phyloP scores from a whole-genome alignment of 2,888 invertebrate species.

The Apocheima hispidaria region DNA sequence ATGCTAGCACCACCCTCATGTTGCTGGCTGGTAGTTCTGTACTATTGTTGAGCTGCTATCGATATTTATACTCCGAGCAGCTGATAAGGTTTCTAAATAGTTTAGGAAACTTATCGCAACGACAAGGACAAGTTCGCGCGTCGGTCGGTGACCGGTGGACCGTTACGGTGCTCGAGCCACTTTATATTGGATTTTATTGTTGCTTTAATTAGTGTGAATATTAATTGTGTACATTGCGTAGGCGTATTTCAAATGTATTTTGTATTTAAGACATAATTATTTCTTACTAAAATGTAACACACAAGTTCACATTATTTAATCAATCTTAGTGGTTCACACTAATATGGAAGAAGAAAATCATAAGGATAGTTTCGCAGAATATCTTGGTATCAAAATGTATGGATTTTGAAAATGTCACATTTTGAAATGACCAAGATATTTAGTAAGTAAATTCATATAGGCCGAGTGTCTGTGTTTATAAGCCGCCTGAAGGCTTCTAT shows the following conservation, averaged over 20 bases:
- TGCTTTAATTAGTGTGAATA: conserved; percentile 40
- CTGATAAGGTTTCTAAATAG: conserved; percentile 70
- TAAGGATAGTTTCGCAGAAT: too few relatives aligned
- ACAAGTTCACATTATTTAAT: background rate
- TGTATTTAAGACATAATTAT: background rate
- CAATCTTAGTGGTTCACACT: too few relatives aligned
- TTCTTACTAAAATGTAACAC: background rate
- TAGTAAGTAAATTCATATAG: too few relatives aligned
- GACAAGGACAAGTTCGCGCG: conserved; percentile 67
- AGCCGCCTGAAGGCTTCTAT: too few relatives aligned
- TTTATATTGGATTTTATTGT: conserved; percentile 58
- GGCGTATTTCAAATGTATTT: background rate
- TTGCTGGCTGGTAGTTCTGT: conserved; percentile 66
- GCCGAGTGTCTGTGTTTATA: too few relatives aligned
- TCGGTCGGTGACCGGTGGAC: conserved; percentile 57
- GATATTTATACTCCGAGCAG: conserved; percentile 75
- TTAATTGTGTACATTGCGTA: conserved; percentile 16
- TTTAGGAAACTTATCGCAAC: conserved; percentile 71
- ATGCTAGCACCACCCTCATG: conserved; percentile 76
- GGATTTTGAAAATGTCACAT: too few relatives aligned
- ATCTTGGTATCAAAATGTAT: too few relatives aligned
- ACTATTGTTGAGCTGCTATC: conserved; percentile 52
- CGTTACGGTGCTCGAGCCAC: conserved; percentile 65
- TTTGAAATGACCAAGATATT: too few relatives aligned
- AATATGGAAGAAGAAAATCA: too few relatives aligned